Conservation (phyloP, 2,797 vertebrate species). For the Arnoldichthys spilopterus region DNA sequence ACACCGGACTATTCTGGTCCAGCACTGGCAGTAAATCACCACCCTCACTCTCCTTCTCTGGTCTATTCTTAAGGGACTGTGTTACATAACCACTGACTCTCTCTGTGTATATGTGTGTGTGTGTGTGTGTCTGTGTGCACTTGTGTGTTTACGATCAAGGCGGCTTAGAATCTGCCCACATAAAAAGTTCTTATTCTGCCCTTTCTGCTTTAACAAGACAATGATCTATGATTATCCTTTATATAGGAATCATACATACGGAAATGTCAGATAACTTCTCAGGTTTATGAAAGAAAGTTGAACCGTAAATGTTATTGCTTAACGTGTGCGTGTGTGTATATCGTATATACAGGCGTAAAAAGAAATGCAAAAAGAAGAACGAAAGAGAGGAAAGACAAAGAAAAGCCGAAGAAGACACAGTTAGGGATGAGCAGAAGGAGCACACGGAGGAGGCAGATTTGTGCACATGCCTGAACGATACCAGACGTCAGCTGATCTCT, state of each 20-base stretch:
- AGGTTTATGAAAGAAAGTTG: background rate
- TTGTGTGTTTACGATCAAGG: background rate
- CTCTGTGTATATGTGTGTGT: background rate
- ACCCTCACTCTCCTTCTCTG: slow-evolving; percentile 30
- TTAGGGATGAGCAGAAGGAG: slow-evolving; percentile 49
- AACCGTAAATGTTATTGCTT: background rate
- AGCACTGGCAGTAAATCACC: slow-evolving; percentile 21
- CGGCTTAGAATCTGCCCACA: background rate
- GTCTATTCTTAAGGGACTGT: slow-evolving; percentile 51
- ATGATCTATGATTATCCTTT: background rate
- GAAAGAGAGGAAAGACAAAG: slow-evolving; percentile 36
- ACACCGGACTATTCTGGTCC: slow-evolving; percentile 29
- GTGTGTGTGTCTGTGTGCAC: background rate
- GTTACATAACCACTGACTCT: slow-evolving; percentile 61
- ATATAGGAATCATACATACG: background rate
- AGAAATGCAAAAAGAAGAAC: slow-evolving; percentile 21
- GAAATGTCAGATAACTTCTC: background rate
- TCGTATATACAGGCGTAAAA: too few species aligned
- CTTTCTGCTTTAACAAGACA: background rate
- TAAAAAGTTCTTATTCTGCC: background rate
- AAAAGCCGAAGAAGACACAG: slow-evolving; percentile 39
- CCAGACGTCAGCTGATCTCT: slow-evolving; percentile 88
- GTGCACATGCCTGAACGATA: slow-evolving; percentile 73
- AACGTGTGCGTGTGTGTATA: too few species aligned
- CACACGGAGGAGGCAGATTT: slow-evolving; percentile 62